Base-by-base conservation (phyloP, 2,113 vertebrate genomes). In the Pogonocichla stellata region DNA sequence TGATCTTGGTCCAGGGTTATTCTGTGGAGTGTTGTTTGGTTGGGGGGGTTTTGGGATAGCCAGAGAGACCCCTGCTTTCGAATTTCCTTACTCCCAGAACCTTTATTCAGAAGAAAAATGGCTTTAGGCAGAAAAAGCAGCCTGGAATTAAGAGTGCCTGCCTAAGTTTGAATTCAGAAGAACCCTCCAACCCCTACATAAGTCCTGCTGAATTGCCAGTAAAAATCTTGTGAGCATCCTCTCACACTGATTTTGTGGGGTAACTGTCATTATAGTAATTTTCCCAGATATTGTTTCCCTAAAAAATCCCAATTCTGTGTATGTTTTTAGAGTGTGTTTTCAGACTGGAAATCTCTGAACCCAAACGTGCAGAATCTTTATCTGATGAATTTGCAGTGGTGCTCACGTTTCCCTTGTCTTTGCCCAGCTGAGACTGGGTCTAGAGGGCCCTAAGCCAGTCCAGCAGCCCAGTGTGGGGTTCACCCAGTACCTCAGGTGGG, bases 41-140 rank as follows among this genome's bases (percentile, higher is more conserved):
- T 47, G 50, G 22, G 22, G 19, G 2, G 5, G 0, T 24, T 42
- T 51, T 6, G 6, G 9, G 31, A 18, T 6, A 45, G 20, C 9
- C 31, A 28, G 25, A 57, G 50, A 53, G 16, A 56, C 50, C 33
- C 5, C 10, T 19, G 24, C 58, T 74, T 80, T 66, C 60, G 25
- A 10, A 4, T 16, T 28, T 40, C 42, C 61, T 70, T 33, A 13
- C 22, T 9, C 23, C 22, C 26, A 34, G 62, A 86, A 56, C 8
- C 28, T 62, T 61, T 62, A 65, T 74, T 74, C 29, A 45, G 25
- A 58, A 87, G 50, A 28, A 66, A 72, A 75, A 75, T 6, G 1
- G 5, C 8, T 80, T 79, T 75, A 29, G 12, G 42, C 23, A 70
- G 45, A 73, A 86, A 53, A 75, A 50, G 2, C 4, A 56, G 42